A percentile compares a stretch with the other conserved stretches of the same genome.
Conservation (phyloP, 2,113 vertebrate genomes). For the Arizona elegans region DNA sequence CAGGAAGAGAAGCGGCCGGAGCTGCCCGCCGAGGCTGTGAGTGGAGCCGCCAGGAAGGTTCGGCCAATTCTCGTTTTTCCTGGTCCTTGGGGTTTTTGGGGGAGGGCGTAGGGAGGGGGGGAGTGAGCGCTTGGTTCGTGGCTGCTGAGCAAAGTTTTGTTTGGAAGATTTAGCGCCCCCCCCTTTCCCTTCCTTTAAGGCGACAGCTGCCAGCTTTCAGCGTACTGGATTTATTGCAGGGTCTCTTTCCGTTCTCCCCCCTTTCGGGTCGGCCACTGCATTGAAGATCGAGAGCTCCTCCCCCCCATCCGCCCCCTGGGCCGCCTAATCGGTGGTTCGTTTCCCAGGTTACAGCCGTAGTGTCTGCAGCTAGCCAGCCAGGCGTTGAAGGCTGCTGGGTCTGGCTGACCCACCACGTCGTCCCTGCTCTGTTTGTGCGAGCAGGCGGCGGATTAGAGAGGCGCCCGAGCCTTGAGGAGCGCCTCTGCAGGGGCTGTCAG, state of each 20-base stretch:
- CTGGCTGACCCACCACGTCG: conserved; percentile 23
- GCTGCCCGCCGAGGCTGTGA: neutral
- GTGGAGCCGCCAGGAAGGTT: neutral
- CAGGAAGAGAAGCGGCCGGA: neutral
- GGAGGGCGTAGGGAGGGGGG: fast-evolving
- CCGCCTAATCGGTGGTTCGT: conserved; percentile 28
- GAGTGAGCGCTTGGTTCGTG: neutral
- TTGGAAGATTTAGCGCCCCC: neutral
- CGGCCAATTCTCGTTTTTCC: neutral
- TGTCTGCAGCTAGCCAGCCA: conserved; percentile 13
- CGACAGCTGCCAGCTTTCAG: neutral
- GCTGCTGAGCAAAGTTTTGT: conserved; percentile 35
- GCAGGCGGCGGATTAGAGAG: conserved; percentile 24
- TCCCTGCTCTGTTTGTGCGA: neutral
- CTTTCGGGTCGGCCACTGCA: neutral
- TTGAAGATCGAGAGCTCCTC: neutral
- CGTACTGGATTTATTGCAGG: neutral
- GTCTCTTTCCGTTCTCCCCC: neutral
- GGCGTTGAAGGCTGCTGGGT: conserved; percentile 13
- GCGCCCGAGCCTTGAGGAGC: conserved; percentile 17
- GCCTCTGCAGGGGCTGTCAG: conserved; percentile 7
- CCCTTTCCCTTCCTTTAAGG: too few species aligned
- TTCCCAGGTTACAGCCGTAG: conserved; percentile 48
- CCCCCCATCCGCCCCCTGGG: neutral
- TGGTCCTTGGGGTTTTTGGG: too few species aligned